Conservation (phyloP, 2,797 vertebrate genomes). For the Tapirus indicus region DNA sequence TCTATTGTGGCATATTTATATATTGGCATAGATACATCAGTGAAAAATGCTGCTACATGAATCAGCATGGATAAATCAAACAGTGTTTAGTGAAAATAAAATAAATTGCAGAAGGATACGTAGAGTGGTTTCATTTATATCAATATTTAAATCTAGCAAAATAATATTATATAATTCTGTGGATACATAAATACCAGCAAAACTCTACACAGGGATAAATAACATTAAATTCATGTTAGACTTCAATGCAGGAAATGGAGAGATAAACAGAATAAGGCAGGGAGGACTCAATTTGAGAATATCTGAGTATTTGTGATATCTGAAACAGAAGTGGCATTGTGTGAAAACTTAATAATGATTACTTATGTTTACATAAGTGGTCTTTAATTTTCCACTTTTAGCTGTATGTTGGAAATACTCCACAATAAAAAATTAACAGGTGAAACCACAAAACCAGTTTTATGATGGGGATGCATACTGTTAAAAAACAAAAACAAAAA, state of each 20-base stretch:
- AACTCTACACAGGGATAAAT: too few relatives aligned
- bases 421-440: background rate
- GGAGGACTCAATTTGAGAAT: background rate
- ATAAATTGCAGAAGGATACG: background rate
- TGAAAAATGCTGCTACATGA: background rate
- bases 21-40: background rate
- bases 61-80: background rate
- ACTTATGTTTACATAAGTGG: rapidly evolving
- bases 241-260: background rate
- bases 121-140: background rate
- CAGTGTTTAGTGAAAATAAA: background rate
- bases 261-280: too few relatives aligned
- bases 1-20: background rate
- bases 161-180: background rate
- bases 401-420: background rate
- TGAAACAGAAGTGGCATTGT: background rate
- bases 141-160: background rate
- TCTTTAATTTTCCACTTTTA: background rate
- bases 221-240: background rate
- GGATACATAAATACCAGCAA: too few relatives aligned
- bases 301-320: background rate
- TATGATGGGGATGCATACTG: rapidly evolving
- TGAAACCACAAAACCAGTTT: background rate
- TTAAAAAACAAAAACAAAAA: background rate
- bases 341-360: background rate